Evolutionary conservation across 2,797 vertebrate genomes (phyloP).

Genomic region (Enteromius radiatus): DNA sequence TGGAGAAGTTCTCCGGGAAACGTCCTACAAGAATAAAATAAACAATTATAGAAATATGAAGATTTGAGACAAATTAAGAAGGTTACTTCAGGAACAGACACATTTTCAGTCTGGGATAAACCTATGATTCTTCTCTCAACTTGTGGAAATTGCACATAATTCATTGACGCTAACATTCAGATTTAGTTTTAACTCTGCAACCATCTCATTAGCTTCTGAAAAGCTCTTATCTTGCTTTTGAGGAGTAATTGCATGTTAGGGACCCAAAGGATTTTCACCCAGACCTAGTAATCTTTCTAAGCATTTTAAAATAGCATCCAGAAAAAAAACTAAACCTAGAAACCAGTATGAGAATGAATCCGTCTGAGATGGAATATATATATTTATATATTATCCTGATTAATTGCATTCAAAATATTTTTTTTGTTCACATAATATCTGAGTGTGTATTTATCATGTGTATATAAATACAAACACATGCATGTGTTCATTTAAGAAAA

Average conservation of each 20-base stretch:
- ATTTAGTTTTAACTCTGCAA: slow-evolving; percentile 12
- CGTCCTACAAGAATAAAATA: slow-evolving; percentile 69
- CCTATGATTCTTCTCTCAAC: slow-evolving; percentile 12
- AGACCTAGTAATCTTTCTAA: slow-evolving; percentile 18
- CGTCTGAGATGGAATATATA: not conserved
- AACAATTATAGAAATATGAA: not conserved
- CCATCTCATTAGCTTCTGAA: slow-evolving; percentile 30
- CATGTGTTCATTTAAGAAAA: no score
- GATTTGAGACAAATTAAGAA: not conserved
- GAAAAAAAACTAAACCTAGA: not conserved
- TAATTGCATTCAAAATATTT: no score
- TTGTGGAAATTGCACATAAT: slow-evolving; percentile 61
- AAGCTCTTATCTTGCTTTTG: slow-evolving; percentile 30
- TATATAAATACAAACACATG: no score
- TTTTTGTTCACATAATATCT: no score
- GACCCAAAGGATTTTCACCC: slow-evolving; percentile 22
- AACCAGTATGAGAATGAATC: not conserved
- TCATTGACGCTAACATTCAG: not conserved
- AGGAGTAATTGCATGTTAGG: slow-evolving; percentile 28
- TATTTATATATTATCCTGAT: no score
- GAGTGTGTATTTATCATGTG: no score
- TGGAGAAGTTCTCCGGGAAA: slow-evolving; percentile 91
- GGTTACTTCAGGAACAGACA: slow-evolving; percentile 52
- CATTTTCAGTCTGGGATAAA: not conserved
- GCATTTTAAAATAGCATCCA: slow-evolving; percentile 5